A percentile compares a stretch with the other conserved stretches of the same genome.
Conservation (phyloP, 2,113 vertebrate genomes). For the Leuciscus idus region DNA sequence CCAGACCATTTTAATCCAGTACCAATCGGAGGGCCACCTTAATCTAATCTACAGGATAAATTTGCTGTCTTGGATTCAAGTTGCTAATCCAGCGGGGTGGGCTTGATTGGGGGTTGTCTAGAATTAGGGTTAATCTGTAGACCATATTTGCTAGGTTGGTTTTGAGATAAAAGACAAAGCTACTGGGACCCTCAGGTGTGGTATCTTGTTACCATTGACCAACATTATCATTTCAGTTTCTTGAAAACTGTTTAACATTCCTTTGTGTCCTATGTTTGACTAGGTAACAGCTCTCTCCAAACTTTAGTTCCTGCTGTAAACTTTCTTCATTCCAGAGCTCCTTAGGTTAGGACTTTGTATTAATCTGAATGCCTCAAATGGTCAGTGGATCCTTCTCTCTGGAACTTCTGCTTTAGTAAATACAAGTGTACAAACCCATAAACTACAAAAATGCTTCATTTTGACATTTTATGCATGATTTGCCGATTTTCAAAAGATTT, state of each 20-base stretch:
- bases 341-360: background rate
- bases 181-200: constrained; percentile 2
- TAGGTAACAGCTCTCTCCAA: background rate
- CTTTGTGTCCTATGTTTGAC: constrained; percentile 28
- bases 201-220: background rate
- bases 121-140: constrained; percentile 47
- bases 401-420: background rate
- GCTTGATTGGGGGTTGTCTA: constrained; percentile 25
- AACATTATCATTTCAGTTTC: background rate
- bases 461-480: too few species aligned
- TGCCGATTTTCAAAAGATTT: too few species aligned
- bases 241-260: background rate
- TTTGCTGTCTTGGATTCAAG: constrained; percentile 59
- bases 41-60: constrained; percentile 61
- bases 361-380: background rate
- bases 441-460: background rate
- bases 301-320: constrained; percentile 19
- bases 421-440: background rate
- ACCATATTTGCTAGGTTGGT: background rate
- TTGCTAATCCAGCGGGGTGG: constrained; percentile 55
- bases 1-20: constrained; percentile 62
- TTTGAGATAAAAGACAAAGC: constrained; percentile 4
- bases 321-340: background rate
- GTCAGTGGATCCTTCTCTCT: background rate
- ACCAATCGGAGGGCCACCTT: constrained; percentile 19